Evolutionary conservation across 2,888 invertebrate genomes (phyloP), one percentile per base, ranked within the genome.

Genomic region (Pedicia rivosa): DNA sequence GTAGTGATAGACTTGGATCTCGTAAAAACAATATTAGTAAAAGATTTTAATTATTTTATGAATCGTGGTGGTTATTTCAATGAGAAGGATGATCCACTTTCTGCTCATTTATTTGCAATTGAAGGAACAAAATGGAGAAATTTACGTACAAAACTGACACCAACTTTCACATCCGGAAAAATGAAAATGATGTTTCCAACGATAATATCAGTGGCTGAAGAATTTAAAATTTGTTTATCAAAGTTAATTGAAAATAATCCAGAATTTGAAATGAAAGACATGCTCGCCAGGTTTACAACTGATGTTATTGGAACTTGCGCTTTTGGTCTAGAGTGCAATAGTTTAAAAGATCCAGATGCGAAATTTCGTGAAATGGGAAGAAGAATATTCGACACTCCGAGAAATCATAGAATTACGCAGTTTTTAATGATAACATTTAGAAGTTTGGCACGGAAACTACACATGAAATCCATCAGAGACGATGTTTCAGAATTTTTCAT

Each of bases 241-340:
- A 24, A 53, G 3, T 32, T 46, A 10, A 35, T 37, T 2, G 28
- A 30, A 24, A 36, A 10, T n/a, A 3, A 40, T 32, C 35, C 46
- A 7, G 48, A 53, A 1, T 40, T 60, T 1, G 67, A 68, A 34
- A 48, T 65, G 2, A 62, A 61, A 45, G 61, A 63, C 22, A 37
- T 62, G 6, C 50, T 58, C 19, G 57, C 59, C 0, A 54, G 61
- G 3, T 67, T 55, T 42, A 64, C 66, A 2, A 63, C 63, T 6
- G 67, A 69, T 45, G 62, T 67, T 0, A 66, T 68, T 30, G 63
- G 65, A 1, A 54, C 52, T 1, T 62, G 63, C 45, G 64, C 63
- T 9, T 67, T 67, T 44, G 67, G 66, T 1, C 50, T 66, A 5
- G 59, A 64, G 10, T 58, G 61, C 41, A 61, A 65, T 41, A 59